Percentiles rank a stretch among this genome's conserved stretches.
Evolutionary conservation across 2,113 vertebrate species (phyloP).

Genomic region (Myxocyprinus asiaticus): DNA sequence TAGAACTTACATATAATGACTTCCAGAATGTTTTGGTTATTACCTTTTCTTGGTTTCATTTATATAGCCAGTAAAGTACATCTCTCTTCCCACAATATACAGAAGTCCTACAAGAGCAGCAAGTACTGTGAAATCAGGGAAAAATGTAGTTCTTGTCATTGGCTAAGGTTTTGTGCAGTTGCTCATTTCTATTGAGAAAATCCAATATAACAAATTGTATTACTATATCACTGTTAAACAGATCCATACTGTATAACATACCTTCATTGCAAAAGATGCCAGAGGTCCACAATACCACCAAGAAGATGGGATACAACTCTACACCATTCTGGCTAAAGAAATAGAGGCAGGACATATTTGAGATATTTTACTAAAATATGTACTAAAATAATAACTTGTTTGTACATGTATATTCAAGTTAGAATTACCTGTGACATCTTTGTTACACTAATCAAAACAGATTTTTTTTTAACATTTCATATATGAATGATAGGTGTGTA

Average conservation of each 20-base stretch:
- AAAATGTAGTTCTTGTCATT: neutral
- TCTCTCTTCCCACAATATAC: constrained; percentile 32
- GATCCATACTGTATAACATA: constrained; percentile 21
- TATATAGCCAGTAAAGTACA: constrained; percentile 33
- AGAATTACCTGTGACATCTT: neutral
- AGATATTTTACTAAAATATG: no score
- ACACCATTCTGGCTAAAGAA: constrained; percentile 75
- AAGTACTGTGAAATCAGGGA: constrained; percentile 9
- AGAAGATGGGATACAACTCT: constrained; percentile 73
- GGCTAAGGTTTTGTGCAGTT: neutral
- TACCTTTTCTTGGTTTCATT: constrained; percentile 13
- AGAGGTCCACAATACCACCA: constrained; percentile 74
- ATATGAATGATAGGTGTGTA: no score
- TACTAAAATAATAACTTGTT: no score
- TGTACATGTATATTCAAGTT: no score
- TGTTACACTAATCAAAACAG: neutral
- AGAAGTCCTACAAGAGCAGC: constrained; percentile 33
- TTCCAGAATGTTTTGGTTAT: neutral
- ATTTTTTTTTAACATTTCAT: neutral
- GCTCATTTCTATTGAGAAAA: neutral
- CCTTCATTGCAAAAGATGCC: constrained; percentile 76
- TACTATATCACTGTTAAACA: no score
- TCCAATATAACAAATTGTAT: constrained; percentile 12
- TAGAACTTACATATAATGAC: neutral
- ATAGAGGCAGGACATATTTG: neutral